A percentile compares a stretch with the other conserved stretches of the same genome.
phyloP scores from a whole-genome alignment of 2,113 vertebrate genomes.

The Calonectris borealis region DNA sequence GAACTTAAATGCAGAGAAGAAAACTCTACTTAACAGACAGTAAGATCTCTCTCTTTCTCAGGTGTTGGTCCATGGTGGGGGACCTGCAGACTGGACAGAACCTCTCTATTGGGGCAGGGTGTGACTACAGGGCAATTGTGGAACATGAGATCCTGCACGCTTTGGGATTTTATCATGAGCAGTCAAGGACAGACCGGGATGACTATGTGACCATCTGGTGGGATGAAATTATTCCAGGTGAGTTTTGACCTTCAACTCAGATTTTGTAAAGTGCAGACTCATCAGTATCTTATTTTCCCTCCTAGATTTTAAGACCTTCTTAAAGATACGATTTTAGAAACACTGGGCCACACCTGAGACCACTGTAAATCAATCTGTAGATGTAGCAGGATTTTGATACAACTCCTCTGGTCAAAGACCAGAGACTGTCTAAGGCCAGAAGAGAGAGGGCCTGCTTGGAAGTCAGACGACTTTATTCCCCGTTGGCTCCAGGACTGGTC shows the following conservation, averaged over 20 bases:
- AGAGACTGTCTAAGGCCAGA: neutral
- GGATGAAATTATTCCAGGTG: slow-evolving; percentile 82
- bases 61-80: slow-evolving; percentile 91
- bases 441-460: neutral
- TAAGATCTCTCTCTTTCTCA: slow-evolving; percentile 40
- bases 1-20: neutral
- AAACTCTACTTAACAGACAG: neutral
- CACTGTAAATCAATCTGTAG: neutral
- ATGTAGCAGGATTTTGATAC: neutral
- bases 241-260: neutral
- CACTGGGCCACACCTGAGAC: neutral
- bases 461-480: neutral
- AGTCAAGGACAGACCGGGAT: slow-evolving; percentile 88
- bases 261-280: neutral
- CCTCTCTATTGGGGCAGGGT: slow-evolving; percentile 83
- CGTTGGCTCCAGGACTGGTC: neutral
- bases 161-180: slow-evolving; percentile 91
- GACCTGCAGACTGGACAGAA: slow-evolving; percentile 81
- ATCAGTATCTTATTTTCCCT: neutral
- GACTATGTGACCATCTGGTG: slow-evolving; percentile 91
- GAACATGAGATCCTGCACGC: slow-evolving; percentile 90
- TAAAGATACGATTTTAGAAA: neutral
- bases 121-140: slow-evolving; percentile 86
- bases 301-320: neutral
- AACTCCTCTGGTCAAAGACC: neutral